phyloP scores from a whole-genome alignment of 2,113 vertebrate species.

The Gallinago media region DNA sequence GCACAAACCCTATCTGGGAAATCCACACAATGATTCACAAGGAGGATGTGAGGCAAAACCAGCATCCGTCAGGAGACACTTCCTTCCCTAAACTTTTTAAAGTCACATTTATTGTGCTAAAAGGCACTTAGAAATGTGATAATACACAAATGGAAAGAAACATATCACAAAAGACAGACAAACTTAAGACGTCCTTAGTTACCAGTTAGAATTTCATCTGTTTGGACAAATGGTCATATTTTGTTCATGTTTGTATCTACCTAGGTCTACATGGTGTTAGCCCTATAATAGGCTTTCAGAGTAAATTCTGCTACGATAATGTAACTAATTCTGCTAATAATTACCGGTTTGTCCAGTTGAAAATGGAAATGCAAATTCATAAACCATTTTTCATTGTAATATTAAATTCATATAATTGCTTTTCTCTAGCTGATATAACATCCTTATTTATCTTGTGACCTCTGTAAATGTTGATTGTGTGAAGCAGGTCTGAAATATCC shows the following conservation, averaged over 20 bases:
- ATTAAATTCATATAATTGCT: neutral
- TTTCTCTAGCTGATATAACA: neutral
- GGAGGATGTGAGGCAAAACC: neutral
- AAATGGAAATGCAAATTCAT: neutral
- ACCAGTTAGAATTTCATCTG: neutral
- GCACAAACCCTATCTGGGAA: neutral
- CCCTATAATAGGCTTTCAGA: neutral
- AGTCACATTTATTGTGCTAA: neutral
- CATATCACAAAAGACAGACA: neutral
- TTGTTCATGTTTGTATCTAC: neutral
- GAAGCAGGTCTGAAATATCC: neutral
- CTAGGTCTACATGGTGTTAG: neutral
- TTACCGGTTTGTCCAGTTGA: neutral
- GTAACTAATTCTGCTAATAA: neutral
- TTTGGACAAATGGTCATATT: neutral
- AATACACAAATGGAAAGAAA: neutral
- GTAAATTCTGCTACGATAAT: neutral
- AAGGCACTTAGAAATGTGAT: neutral
- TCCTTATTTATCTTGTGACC: neutral
- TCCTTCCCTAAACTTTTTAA: neutral
- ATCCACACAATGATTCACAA: neutral
- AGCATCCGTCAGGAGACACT: accelerated
- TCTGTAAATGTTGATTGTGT: neutral
- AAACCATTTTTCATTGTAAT: neutral
- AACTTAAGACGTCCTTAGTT: neutral